Conservation (phyloP, 2,113 vertebrate species). For the Corvus cornix region DNA sequence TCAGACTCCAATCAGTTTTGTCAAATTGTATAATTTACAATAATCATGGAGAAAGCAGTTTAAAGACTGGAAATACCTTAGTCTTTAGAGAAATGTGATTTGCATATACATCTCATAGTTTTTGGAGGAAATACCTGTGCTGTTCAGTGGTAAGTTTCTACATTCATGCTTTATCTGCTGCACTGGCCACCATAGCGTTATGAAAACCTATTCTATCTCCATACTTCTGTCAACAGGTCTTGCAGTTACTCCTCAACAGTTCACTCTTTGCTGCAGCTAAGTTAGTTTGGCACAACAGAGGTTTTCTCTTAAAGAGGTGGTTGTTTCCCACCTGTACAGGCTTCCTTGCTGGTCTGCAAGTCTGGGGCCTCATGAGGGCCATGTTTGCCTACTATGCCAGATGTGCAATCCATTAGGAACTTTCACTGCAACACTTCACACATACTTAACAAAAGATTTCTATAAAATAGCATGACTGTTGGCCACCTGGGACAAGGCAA, state of each 20-base stretch:
- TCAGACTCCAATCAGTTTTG: not conserved
- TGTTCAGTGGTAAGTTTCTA: not conserved
- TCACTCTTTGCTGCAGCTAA: not conserved
- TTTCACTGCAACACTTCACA: not conserved
- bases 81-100: not conserved
- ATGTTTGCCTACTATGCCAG: not conserved
- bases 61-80: not conserved
- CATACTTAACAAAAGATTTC: not conserved
- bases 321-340: not conserved
- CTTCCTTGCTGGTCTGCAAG: not conserved
- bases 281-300: not conserved
- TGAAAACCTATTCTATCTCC: not conserved
- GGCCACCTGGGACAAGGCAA: not conserved
- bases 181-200: not conserved
- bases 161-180: not conserved
- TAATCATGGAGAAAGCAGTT: not conserved
- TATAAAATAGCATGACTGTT: not conserved
- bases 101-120: not conserved
- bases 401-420: not conserved
- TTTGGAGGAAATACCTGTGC: not conserved
- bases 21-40: not conserved
- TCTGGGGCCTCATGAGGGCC: accelerated
- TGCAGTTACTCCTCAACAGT: not conserved
- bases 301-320: not conserved
- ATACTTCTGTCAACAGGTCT: not conserved